These are phyloP conservation scores for Beris chalybata DNA, from an alignment of 2,888 invertebrate species.

Conservation along the genomic window DNA sequence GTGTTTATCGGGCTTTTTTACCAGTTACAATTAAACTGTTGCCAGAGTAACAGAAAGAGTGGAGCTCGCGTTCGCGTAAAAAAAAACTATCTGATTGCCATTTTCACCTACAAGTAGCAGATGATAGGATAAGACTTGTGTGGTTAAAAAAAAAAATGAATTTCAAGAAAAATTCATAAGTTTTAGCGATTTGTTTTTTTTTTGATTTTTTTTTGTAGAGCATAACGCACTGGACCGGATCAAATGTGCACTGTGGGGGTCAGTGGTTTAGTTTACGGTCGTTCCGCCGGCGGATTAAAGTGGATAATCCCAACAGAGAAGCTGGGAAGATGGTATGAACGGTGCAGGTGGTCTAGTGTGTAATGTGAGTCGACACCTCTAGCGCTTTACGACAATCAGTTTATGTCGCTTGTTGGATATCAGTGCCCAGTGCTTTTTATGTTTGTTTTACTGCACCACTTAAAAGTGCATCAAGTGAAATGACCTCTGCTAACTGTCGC, in stretches of 20 bases:
- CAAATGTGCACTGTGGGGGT: conserved; percentile 1
- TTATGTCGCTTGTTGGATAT: conserved; percentile 19
- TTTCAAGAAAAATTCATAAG: too few species aligned
- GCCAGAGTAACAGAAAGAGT: conserved; percentile 10
- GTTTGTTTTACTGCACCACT: not conserved
- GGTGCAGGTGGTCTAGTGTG: not conserved
- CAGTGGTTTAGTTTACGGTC: conserved; percentile 21
- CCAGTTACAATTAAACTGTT: conserved; percentile 29
- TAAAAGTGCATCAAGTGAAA: conserved; percentile 6
- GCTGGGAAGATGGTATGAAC: conserved; percentile 5
- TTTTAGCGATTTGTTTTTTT: too few species aligned
- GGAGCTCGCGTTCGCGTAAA: not conserved
- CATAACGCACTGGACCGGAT: conserved; percentile 2
- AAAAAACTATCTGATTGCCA: not conserved
- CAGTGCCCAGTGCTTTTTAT: conserved; percentile 1
- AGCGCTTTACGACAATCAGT: not conserved
- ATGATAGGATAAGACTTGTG: too few species aligned
- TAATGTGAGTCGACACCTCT: not conserved
- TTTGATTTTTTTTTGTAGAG: too few species aligned
- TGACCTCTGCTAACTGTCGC: conserved; percentile 4
- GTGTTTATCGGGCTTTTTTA: conserved; percentile 22
- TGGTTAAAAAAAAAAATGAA: too few species aligned
- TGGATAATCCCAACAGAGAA: not conserved
- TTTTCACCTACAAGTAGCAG: too few species aligned
- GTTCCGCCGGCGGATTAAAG: conserved; percentile 13